Conservation (phyloP, 2,113 vertebrate species). For the Emberiza fucata region DNA sequence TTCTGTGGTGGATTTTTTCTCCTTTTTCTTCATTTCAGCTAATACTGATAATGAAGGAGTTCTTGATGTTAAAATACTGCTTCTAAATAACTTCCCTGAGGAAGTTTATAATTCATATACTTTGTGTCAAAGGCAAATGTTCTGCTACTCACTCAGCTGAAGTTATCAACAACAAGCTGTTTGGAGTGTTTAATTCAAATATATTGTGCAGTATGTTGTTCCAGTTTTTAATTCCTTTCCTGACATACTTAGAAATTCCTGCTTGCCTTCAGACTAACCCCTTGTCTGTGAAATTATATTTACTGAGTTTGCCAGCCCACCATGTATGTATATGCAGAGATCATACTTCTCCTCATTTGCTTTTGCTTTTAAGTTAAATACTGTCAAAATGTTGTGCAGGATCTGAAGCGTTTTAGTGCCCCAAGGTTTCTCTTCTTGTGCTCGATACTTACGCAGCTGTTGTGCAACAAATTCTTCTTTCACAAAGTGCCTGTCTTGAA, state of each 20-base stretch:
- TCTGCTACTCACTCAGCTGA: background rate
- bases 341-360: background rate
- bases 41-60: background rate
- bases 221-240: background rate
- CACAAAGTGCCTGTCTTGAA: background rate
- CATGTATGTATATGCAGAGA: background rate
- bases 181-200: background rate
- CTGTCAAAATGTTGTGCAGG: background rate
- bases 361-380: background rate
- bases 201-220: background rate
- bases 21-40: background rate
- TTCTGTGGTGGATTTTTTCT: background rate
- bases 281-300: background rate
- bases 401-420: background rate
- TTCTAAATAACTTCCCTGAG: background rate
- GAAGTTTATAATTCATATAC: background rate
- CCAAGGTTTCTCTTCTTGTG: background rate
- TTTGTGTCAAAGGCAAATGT: background rate
- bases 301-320: background rate
- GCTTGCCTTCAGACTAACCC: background rate
- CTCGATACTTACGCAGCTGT: background rate
- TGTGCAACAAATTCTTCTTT: background rate
- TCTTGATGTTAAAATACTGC: background rate
- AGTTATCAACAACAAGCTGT: background rate
- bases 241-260: background rate